Percentiles rank a stretch among this genome's conserved stretches.
These are phyloP conservation scores for Sebastes paucispinis DNA, from an alignment of 2,797 vertebrate species.

Conservation along the genomic window DNA sequence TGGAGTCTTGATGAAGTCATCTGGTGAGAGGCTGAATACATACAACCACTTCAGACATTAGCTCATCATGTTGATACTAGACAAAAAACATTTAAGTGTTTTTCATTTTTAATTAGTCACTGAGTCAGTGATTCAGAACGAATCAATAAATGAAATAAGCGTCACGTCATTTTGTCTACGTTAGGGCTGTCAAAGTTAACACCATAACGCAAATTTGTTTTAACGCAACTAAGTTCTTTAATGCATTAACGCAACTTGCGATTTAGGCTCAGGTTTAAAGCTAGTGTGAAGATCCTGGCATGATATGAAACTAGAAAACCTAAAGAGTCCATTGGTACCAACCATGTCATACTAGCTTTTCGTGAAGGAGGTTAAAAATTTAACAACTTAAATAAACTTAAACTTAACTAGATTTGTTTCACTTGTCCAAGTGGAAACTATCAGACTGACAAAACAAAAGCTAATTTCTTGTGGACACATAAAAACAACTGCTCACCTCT, in stretches of 20 bases:
- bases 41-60: neutral
- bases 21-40: conserved; percentile 80
- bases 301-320: too few species aligned
- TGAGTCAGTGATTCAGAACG: neutral
- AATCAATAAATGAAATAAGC: neutral
- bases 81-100: neutral
- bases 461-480: neutral
- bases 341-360: too few species aligned
- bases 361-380: neutral
- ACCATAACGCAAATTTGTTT: too few species aligned
- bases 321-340: too few species aligned
- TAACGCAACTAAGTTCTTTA: too few species aligned
- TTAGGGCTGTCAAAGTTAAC: too few species aligned
- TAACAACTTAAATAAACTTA: neutral
- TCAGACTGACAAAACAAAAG: neutral
- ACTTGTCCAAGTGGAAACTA: neutral
- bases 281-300: too few species aligned
- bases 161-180: neutral
- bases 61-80: neutral
- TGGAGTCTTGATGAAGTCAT: conserved; percentile 92
- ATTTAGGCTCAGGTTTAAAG: too few species aligned
- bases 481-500: conserved; percentile 71
- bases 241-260: too few species aligned
- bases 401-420: neutral
- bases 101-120: neutral